Evolutionary conservation across 1,140 invertebrate genomes (phyloP), one percentile per base, ranked within the genome.

Genomic region (Apis dorsata): DNA sequence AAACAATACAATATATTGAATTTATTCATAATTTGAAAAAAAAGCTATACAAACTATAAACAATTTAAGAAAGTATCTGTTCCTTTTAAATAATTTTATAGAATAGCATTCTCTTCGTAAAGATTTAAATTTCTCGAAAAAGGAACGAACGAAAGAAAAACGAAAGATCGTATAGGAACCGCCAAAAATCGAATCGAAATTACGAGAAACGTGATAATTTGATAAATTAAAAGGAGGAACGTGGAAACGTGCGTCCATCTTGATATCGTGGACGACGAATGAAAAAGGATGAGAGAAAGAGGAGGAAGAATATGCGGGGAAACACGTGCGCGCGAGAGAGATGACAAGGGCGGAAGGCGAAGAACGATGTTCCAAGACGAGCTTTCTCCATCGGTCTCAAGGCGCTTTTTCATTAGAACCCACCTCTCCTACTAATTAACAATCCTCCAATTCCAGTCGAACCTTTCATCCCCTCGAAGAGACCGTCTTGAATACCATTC

Each of bases 321-420:
- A 70, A 55, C 53, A 59, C 17, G 73, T 66, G 72, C 44, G 44
- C 53, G 79, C 28, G 49, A 72, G 60, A 63, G 63, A 76, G 57
- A 76, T 76, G 79, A 76, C 72, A 66, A n/a, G 79, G 53, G 55
- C 13, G 65, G 79, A 81, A 68, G 79, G 72, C 76, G 79, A 81
- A 81, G 79, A 76, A 76, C 79, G 79, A 81, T 76, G 79, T 81
- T 81, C 79, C 79, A 76, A 24, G 70, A 68, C 79, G 71, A 68
- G 79, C 34, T 55, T 44, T 75, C 79, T 59, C 28, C 79, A 59
- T 7, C 34, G 53, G 53, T 76, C 51, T 63, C 59, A 15, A 63
- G 59, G 53, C 55, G 44, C 59, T 74, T 68, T 76, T 76, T 49
- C 44, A 76, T 76, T 81, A 57, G 72, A 63, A 81, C 7, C 24